These are phyloP conservation scores for Dicyrtomina minuta DNA, from an alignment of 2,888 invertebrate genomes.

Conservation along the genomic window DNA sequence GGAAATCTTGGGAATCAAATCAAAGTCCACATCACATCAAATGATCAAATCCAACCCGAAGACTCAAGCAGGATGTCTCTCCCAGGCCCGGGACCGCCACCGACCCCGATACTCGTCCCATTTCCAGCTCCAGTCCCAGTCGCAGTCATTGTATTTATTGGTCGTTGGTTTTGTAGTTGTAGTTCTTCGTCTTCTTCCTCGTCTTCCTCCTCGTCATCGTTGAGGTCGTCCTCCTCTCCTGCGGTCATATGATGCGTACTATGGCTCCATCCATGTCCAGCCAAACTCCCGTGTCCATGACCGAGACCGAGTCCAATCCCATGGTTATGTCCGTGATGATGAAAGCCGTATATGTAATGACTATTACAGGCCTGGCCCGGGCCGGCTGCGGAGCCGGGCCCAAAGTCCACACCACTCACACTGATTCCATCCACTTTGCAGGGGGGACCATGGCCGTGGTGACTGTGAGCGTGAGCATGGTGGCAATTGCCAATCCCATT, in stretches of 20 bases:
- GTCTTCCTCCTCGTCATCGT: slow-evolving; percentile 11
- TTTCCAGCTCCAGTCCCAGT: neutral
- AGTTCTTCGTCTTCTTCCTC: neutral
- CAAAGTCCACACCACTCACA: too few relatives aligned
- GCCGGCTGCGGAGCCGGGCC: neutral
- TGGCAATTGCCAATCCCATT: too few relatives aligned
- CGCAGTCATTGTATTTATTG: neutral
- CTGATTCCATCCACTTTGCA: too few relatives aligned
- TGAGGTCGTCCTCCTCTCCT: slow-evolving; percentile 8
- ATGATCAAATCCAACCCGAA: slow-evolving; percentile 30
- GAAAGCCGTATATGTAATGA: slow-evolving; percentile 3
- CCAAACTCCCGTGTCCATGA: too few relatives aligned
- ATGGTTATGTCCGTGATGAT: neutral
- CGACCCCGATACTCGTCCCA: neutral
- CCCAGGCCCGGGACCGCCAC: too few relatives aligned
- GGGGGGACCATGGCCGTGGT: too few relatives aligned
- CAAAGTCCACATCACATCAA: too few relatives aligned
- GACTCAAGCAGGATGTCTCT: slow-evolving; percentile 11
- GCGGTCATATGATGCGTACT: neutral
- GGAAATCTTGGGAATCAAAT: neutral
- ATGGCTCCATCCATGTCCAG: slow-evolving; percentile 21
- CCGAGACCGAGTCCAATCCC: neutral
- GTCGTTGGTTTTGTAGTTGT: neutral
- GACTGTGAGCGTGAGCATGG: too few relatives aligned
- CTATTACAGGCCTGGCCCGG: neutral